Evolutionary conservation across 2,888 invertebrate species (phyloP).

Genomic region (Cantharis rustica): DNA sequence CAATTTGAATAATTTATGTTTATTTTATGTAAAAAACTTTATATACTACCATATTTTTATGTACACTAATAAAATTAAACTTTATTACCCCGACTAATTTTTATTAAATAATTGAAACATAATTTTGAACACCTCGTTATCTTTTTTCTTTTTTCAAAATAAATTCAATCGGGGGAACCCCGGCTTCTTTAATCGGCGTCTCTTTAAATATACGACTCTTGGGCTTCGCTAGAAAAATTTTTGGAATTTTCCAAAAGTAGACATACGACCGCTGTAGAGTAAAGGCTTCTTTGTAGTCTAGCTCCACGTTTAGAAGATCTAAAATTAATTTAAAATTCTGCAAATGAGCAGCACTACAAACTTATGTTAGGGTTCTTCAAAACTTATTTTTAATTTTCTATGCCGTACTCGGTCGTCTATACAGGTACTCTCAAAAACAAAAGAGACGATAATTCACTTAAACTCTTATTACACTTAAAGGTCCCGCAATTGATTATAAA

Average conservation of each 20-base stretch:
- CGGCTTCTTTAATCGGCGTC: not conserved
- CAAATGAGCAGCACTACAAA: not conserved
- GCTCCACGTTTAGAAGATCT: not conserved
- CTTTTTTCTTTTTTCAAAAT: not conserved
- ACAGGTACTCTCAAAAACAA: not conserved
- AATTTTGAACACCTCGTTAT: not conserved
- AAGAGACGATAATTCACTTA: not conserved
- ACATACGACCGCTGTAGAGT: not conserved
- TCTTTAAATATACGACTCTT: not conserved
- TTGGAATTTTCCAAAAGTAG: not conserved
- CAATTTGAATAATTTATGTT: constrained; percentile 1
- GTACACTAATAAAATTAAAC: not conserved
- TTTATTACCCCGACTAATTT: not conserved
- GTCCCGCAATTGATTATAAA: not conserved
- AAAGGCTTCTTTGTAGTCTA: not conserved
- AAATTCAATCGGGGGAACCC: not conserved
- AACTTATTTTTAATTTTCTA: not conserved
- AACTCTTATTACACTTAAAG: not conserved
- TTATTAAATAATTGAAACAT: not conserved
- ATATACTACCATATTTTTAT: not conserved
- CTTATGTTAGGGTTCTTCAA: not conserved
- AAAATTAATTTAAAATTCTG: not conserved
- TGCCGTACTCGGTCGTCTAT: not conserved
- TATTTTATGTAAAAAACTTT: not conserved
- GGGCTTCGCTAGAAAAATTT: not conserved